A percentile compares a stretch with the other conserved stretches of the same genome.
phyloP scores from a whole-genome alignment of 2,113 vertebrate genomes.

The Tragelaphus strepsiceros region DNA sequence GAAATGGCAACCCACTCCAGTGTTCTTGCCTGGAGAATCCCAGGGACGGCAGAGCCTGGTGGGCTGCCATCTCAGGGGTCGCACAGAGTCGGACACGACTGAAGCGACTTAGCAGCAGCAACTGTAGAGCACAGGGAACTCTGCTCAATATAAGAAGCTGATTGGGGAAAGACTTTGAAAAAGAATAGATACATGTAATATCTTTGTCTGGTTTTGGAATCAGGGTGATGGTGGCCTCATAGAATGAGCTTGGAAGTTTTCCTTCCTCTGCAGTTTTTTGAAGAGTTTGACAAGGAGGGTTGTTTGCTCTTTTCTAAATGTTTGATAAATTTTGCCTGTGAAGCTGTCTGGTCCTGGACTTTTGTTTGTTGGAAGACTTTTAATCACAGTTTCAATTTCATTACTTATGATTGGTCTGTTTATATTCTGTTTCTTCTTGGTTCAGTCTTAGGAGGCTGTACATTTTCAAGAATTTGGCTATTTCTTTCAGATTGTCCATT shows the following conservation, averaged over 20 bases:
- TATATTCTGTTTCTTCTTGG: neutral
- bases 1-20: too few species aligned
- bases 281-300: neutral
- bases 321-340: neutral
- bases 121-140: neutral
- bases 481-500: neutral
- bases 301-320: neutral
- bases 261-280: neutral
- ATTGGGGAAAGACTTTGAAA: neutral
- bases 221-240: neutral
- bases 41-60: too few species aligned
- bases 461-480: neutral
- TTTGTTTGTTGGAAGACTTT: neutral
- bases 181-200: neutral
- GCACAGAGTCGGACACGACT: too few species aligned
- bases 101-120: too few species aligned
- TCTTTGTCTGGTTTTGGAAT: neutral
- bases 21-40: too few species aligned
- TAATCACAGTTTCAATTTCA: neutral
- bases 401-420: neutral
- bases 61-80: too few species aligned
- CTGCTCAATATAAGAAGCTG: neutral
- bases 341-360: neutral
- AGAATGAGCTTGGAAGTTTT: neutral
- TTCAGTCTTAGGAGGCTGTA: neutral